These are phyloP conservation scores for Pollenia angustigena DNA, from an alignment of 2,888 invertebrate genomes.

Conservation along the genomic window DNA sequence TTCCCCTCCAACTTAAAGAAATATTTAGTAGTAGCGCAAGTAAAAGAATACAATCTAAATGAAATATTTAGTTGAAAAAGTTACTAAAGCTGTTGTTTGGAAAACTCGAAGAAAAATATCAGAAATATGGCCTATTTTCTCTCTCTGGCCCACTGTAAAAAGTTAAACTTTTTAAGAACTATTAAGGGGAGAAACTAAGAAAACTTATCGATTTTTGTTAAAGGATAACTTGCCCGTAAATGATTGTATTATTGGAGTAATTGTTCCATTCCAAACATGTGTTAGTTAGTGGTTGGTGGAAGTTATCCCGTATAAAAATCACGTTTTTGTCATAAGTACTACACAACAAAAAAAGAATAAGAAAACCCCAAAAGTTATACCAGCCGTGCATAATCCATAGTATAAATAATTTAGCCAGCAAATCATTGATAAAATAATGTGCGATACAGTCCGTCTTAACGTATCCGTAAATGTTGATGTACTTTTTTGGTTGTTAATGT, in stretches of 20 bases:
- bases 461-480: conserved; percentile 54
- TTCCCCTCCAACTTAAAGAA: conserved; percentile 22
- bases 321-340: conserved; percentile 45
- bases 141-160: neutral
- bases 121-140: conserved; percentile 35
- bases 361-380: conserved; percentile 46
- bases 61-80: conserved; percentile 58
- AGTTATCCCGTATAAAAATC: conserved; percentile 73
- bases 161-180: neutral
- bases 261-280: conserved; percentile 64
- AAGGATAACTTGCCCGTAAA: conserved; percentile 74
- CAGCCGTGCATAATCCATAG: conserved; percentile 2
- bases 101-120: conserved; percentile 51
- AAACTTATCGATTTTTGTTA: conserved; percentile 12
- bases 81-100: conserved; percentile 54
- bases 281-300: conserved; percentile 70
- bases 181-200: neutral
- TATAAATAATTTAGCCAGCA: neutral
- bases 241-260: conserved; percentile 53
- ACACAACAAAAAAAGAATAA: conserved; percentile 2
- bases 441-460: conserved; percentile 1
- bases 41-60: conserved; percentile 33
- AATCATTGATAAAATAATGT: conserved; percentile 14
- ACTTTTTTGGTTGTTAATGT: conserved; percentile 46
- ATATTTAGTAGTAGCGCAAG: conserved; percentile 43